phyloP scores from a whole-genome alignment of 2,113 vertebrate genomes.

The Callocephalon fimbriatum region DNA sequence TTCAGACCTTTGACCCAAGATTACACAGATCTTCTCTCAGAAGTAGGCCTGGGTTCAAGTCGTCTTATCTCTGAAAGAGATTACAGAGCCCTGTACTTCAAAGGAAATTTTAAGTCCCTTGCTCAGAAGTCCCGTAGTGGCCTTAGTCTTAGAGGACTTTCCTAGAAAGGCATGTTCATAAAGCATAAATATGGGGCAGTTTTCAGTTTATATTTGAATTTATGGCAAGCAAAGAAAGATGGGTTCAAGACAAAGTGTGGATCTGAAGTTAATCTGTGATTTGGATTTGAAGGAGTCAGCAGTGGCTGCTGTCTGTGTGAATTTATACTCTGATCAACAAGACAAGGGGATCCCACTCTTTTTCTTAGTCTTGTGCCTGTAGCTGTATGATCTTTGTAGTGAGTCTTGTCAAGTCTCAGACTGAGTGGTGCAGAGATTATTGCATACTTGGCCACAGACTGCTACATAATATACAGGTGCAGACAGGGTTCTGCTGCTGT shows the following conservation, averaged over 20 bases:
- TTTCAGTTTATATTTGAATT: background rate
- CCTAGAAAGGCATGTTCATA: background rate
- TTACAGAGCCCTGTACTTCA: background rate
- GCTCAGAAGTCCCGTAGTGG: background rate
- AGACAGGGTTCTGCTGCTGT: background rate
- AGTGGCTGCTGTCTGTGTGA: background rate
- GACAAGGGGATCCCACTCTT: background rate
- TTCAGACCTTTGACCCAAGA: background rate
- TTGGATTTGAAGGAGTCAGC: background rate
- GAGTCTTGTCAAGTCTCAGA: background rate
- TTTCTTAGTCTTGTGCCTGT: background rate
- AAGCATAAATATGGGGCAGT: background rate
- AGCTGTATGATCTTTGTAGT: background rate
- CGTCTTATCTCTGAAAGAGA: background rate
- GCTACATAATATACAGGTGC: background rate
- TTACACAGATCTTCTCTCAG: background rate
- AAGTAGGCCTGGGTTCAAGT: background rate
- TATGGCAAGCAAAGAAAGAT: background rate
- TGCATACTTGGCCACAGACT: background rate
- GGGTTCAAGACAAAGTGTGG: background rate
- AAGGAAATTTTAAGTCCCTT: background rate
- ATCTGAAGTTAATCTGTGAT: background rate
- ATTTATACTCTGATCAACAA: background rate
- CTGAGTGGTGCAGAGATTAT: background rate
- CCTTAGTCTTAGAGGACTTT: background rate